Percentiles rank a stretch among this genome's conserved stretches.
Evolutionary conservation across 1,140 invertebrate genomes (phyloP).

Genomic region (Drosophila insularis): DNA sequence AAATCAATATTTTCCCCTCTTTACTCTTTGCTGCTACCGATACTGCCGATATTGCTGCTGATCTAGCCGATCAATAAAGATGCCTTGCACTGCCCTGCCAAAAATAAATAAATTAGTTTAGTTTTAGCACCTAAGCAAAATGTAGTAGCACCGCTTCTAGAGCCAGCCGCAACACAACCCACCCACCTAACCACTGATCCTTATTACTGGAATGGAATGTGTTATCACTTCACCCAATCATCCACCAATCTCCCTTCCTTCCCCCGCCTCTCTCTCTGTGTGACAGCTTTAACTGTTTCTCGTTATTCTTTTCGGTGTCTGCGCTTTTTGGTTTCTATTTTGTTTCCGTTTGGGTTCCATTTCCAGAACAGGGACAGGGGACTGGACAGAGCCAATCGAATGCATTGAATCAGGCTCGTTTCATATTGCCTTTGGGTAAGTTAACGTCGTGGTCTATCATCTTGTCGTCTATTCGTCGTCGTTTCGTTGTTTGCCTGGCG

Average conservation of each 20-base stretch:
- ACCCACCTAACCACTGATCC: constrained; percentile 2
- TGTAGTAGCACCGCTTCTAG: constrained; percentile 64
- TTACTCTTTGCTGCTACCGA: constrained; percentile 27
- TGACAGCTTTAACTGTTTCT: constrained; percentile 26
- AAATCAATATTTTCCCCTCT: neutral
- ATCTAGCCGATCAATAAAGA: constrained; percentile 2
- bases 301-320: constrained; percentile 50
- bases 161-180: constrained; percentile 29
- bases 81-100: constrained; percentile 48
- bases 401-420: constrained; percentile 66
- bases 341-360: constrained; percentile 30
- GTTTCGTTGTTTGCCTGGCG: constrained; percentile 1
- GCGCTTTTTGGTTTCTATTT: constrained; percentile 40
- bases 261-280: neutral
- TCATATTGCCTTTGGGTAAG: constrained; percentile 81
- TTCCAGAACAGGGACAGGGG: constrained; percentile 59
- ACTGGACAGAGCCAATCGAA: constrained; percentile 13
- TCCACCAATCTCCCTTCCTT: neutral
- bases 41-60: constrained; percentile 30
- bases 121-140: constrained; percentile 33
- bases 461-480: constrained; percentile 14
- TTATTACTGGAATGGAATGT: constrained; percentile 47
- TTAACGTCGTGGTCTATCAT: constrained; percentile 32
- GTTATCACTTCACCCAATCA: constrained; percentile 16
- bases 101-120: constrained; percentile 29